Percentiles rank a stretch among this genome's conserved stretches.
Conservation (phyloP, 2,797 vertebrate species). For the Bufotes viridis region DNA sequence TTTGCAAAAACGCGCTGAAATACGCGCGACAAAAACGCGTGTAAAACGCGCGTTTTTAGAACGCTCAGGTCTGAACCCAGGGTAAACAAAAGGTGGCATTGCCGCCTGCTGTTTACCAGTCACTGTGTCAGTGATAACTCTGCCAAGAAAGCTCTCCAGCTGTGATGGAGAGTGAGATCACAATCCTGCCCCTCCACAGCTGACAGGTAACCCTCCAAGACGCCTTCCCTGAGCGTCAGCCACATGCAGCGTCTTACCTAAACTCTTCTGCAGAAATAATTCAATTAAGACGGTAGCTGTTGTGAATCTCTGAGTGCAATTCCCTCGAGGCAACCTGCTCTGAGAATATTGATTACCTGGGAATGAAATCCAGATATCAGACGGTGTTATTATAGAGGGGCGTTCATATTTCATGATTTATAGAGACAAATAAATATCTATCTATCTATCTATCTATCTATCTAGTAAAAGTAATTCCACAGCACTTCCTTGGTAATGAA, state of each 20-base stretch:
- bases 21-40: too few species aligned
- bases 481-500: too few species aligned
- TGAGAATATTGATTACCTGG: constrained; percentile 50
- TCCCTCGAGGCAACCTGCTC: constrained; percentile 21
- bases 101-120: constrained; percentile 32
- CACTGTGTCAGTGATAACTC: neutral
- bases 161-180: neutral
- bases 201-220: constrained; percentile 1
- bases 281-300: constrained; percentile 45
- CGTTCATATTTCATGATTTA: constrained; percentile 14
- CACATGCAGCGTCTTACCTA: neutral
- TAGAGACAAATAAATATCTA: neutral
- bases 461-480: too few species aligned
- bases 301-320: constrained; percentile 30
- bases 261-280: constrained; percentile 27
- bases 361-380: constrained; percentile 32
- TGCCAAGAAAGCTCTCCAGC: constrained; percentile 30
- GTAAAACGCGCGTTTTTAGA: too few species aligned
- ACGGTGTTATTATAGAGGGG: neutral
- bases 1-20: too few species aligned
- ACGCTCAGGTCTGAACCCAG: too few species aligned
- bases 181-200: neutral
- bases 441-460: too few species aligned
- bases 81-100: constrained; percentile 21
- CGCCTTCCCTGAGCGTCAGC: constrained; percentile 1